Base-by-base conservation (phyloP, 2,888 invertebrate species). In the Eueremaeus valkanovi region DNA sequence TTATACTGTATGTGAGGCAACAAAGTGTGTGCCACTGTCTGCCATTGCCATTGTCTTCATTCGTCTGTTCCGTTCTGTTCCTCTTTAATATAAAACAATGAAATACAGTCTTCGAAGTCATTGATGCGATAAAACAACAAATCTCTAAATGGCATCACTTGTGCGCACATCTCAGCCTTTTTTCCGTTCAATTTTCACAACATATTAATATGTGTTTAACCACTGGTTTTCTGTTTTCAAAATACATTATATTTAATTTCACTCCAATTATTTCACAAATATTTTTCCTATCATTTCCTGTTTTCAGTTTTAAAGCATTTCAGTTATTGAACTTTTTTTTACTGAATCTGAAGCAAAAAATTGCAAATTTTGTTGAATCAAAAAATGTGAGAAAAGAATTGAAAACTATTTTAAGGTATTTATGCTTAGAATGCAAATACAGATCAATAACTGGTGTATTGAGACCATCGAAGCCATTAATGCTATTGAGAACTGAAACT, bases 111-210 rank as follows among this genome's bases (percentile, higher is more conserved):
- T 55, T 55, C 27, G 55, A 13, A 33, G 58, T 31, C 63, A 63
- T 16, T 63, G 33, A 63, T 63, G 63, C 63, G 63, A 63, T 33
- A 63, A 63, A 63, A 63, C 63, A 63, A 63, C 33, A 63, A 63
- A 63, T 63, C 63, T 31, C 63, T 1, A 16, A 63, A 63, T 63
- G 55, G 27, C 11, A 55, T 55, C 36, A 63, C 33, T 33, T 63
- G 5, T 63, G 63, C 63, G 63, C 63, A 63, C 18, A 63, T 63
- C 63, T 33, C 63, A 36, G 36, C 36, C 11, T 36, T 36, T 2
- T 21, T 24, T 55, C 49, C 3, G 49, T 2, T 49, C 49, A 49
- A n/a, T 49, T 49, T 49, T 49, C 49, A 55, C 27, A 24, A 55
- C 24, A 11, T 55, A 55, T 55, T 55, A 55, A 55, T 55, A 55